A percentile compares a stretch with the other conserved stretches of the same genome.
These are phyloP conservation scores for Lithobius niger DNA, from an alignment of 1,140 invertebrate genomes.

Conservation along the genomic window DNA sequence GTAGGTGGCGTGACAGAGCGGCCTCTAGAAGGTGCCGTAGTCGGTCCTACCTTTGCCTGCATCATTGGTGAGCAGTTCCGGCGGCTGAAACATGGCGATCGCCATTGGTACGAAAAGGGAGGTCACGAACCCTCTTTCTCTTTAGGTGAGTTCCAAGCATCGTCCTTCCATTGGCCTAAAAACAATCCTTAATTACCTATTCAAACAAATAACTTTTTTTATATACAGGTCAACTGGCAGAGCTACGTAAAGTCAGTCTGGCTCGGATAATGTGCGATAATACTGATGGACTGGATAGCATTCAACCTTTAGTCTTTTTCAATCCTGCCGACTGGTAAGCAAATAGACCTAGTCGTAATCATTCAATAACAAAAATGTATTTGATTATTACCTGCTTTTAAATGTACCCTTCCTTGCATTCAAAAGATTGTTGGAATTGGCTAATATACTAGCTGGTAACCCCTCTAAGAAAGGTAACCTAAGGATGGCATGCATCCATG, in stretches of 20 bases:
- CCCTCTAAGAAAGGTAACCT: too few species aligned
- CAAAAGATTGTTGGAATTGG: too few species aligned
- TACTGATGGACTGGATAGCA: constrained; percentile 35
- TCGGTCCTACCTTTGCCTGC: constrained; percentile 43
- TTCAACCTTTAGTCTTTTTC: constrained; percentile 40
- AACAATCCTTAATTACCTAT: background rate
- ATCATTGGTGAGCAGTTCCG: constrained; percentile 43
- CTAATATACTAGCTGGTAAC: too few species aligned
- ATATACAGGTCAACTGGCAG: constrained; percentile 36
- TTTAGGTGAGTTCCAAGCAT: constrained; percentile 36
- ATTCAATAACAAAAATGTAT: background rate
- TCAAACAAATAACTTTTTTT: constrained; percentile 17
- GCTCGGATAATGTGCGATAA: constrained; percentile 44
- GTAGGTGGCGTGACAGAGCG: constrained; percentile 31
- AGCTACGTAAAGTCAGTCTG: constrained; percentile 39
- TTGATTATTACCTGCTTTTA: background rate
- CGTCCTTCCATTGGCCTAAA: too few species aligned
- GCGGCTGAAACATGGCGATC: constrained; percentile 36
- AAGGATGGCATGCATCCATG: too few species aligned
- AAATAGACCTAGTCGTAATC: background rate
- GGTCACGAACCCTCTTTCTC: constrained; percentile 58
- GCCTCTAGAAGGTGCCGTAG: constrained; percentile 23
- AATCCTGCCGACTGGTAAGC: constrained; percentile 34
- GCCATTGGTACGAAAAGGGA: constrained; percentile 59
- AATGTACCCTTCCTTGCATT: too few species aligned